phyloP scores from a whole-genome alignment of 2,888 invertebrate species.

The Chloromyia formosa region DNA sequence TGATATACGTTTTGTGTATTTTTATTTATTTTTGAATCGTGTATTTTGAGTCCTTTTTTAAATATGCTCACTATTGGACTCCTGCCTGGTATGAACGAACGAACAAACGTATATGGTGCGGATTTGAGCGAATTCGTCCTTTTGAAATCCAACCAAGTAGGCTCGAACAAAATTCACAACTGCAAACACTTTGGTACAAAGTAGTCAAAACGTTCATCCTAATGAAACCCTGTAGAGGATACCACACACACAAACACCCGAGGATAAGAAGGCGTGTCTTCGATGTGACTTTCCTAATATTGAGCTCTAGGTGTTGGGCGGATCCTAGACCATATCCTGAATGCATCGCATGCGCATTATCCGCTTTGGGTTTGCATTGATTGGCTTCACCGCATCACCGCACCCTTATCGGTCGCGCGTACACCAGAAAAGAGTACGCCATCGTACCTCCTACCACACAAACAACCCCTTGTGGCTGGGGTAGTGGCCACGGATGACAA shows the following conservation, averaged over 20 bases:
- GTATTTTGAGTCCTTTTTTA: not conserved
- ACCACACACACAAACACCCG: not conserved
- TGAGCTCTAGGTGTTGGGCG: constrained; percentile 4
- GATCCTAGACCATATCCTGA: not conserved
- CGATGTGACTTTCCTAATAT: not conserved
- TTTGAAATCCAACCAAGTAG: constrained; percentile 57
- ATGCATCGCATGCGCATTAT: constrained; percentile 23
- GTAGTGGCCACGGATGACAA: not conserved
- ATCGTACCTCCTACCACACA: too few species aligned
- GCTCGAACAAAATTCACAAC: constrained; percentile 64
- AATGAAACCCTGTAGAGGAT: not conserved
- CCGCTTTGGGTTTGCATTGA: not conserved
- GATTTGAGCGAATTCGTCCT: constrained; percentile 10
- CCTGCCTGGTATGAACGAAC: not conserved
- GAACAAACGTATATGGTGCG: not conserved
- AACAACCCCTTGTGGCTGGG: not conserved
- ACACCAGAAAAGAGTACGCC: too few species aligned
- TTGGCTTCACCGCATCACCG: not conserved
- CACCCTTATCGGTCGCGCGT: too few species aligned
- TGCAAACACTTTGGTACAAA: constrained; percentile 52
- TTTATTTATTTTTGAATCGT: too few species aligned
- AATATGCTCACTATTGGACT: not conserved
- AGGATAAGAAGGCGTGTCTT: constrained; percentile 10
- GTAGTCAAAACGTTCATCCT: constrained; percentile 17
- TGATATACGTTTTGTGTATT: not conserved